A percentile compares a stretch with the other conserved stretches of the same genome.
Evolutionary conservation across 2,888 invertebrate species (phyloP).

Genomic region (Oxycera nigricornis): DNA sequence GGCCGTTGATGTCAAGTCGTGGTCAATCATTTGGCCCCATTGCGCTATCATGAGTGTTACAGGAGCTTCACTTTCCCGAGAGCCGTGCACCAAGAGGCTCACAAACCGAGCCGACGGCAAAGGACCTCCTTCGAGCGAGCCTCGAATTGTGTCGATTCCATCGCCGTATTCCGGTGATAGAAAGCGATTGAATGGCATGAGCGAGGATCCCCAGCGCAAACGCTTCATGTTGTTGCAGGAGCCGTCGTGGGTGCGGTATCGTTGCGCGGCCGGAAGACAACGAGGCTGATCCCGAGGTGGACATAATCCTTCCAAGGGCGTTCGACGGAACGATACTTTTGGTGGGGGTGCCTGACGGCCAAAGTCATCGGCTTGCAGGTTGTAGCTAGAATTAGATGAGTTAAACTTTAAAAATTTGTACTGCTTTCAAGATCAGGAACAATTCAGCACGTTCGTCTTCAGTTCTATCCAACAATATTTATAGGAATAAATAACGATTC

Average conservation of each 20-base stretch:
- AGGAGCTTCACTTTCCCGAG: slow-evolving; percentile 70
- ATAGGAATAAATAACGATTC: too few relatives aligned
- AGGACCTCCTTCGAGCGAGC: slow-evolving; percentile 66
- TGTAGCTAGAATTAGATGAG: slow-evolving; percentile 55
- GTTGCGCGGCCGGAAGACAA: slow-evolving; percentile 73
- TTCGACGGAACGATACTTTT: slow-evolving; percentile 59
- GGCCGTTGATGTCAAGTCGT: slow-evolving; percentile 82
- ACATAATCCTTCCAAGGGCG: slow-evolving; percentile 64
- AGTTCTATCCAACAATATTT: too few relatives aligned
- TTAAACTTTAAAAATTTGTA: neutral
- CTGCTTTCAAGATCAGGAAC: too few relatives aligned
- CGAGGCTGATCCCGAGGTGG: slow-evolving; percentile 72
- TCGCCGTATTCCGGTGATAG: slow-evolving; percentile 83
- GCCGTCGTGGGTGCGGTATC: slow-evolving; percentile 86
- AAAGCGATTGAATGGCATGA: slow-evolving; percentile 83
- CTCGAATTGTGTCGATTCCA: slow-evolving; percentile 65
- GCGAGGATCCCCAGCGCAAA: slow-evolving; percentile 81
- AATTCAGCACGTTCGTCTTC: too few relatives aligned
- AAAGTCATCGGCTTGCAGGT: slow-evolving; percentile 55
- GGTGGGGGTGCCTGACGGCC: slow-evolving; percentile 59
- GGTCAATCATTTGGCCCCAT: slow-evolving; percentile 91
- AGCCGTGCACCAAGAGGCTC: slow-evolving; percentile 72
- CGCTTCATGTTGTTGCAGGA: slow-evolving; percentile 85
- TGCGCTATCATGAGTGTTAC: slow-evolving; percentile 86
- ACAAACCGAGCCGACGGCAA: slow-evolving; percentile 81